phyloP scores from a whole-genome alignment of 1,140 invertebrate species.

The Trachelipus rathkii region DNA sequence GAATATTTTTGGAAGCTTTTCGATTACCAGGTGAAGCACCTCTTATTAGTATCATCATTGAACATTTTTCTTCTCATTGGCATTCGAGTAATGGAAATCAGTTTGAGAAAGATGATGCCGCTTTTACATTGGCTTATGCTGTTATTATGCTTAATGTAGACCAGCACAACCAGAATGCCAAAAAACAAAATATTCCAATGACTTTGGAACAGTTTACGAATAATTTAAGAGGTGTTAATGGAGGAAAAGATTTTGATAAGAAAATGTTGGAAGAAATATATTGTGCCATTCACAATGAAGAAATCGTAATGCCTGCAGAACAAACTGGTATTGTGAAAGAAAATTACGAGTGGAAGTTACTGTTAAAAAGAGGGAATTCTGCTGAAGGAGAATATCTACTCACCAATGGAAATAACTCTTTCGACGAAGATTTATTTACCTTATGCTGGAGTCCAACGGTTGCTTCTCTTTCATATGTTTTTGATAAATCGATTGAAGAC shows the following conservation, averaged over 20 bases:
- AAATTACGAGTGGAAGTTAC: conserved; percentile 96
- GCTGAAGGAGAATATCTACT: conserved; percentile 65
- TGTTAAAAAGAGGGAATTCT: conserved; percentile 70
- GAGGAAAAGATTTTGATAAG: conserved; percentile 86
- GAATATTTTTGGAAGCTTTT: conserved; percentile 92
- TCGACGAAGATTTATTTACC: conserved; percentile 80
- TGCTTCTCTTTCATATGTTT: conserved; percentile 88
- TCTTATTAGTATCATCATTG: conserved; percentile 87
- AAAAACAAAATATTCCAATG: conserved; percentile 91
- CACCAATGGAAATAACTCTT: conserved; percentile 66
- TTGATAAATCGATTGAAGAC: conserved; percentile 81
- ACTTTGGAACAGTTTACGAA: conserved; percentile 83
- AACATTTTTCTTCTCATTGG: conserved; percentile 97
- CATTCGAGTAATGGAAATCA: conserved; percentile 87
- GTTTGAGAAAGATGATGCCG: conserved; percentile 91
- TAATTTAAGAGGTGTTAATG: conserved; percentile 91
- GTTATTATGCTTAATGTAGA: conserved; percentile 99
- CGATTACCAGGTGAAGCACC: conserved; percentile 95
- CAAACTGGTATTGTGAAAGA: conserved; percentile 90
- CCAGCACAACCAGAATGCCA: conserved; percentile 97
- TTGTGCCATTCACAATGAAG: conserved; percentile 86
- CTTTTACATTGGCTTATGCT: conserved; percentile 95
- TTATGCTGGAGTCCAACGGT: conserved; percentile 84
- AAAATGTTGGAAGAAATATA: conserved; percentile 92
- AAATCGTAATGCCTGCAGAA: conserved; percentile 99